Percentiles rank a stretch among this genome's conserved stretches.
Evolutionary conservation across 2,113 vertebrate genomes (phyloP).

Genomic region (Thomomys bottae): DNA sequence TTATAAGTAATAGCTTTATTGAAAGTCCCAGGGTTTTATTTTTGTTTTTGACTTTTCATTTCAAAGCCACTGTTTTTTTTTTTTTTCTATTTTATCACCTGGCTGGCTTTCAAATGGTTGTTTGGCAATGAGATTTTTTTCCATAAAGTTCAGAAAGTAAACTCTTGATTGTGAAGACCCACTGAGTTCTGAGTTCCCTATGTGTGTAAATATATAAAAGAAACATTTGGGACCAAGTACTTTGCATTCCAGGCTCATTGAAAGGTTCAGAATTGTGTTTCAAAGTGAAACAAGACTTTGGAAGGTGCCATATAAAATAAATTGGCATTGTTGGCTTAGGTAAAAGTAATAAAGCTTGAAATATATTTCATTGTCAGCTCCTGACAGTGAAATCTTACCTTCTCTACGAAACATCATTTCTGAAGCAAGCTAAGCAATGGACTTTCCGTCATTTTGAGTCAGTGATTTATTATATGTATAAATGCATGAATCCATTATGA

Average conservation of each 20-base stretch:
- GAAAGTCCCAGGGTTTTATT: background rate
- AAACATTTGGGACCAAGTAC: background rate
- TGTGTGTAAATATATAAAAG: background rate
- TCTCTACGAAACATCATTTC: slow-evolving; percentile 27
- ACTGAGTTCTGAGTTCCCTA: background rate
- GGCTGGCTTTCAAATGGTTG: background rate
- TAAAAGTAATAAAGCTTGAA: slow-evolving; percentile 26
- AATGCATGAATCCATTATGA: slow-evolving; percentile 28
- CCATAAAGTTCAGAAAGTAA: background rate
- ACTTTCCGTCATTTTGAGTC: background rate
- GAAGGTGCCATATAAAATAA: background rate
- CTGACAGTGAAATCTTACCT: slow-evolving; percentile 16
- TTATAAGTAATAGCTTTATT: background rate
- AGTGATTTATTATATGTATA: background rate
- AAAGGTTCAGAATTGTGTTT: background rate
- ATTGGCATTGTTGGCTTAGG: background rate
- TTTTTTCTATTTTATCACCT: background rate
- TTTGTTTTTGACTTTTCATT: background rate
- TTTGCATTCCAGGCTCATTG: background rate
- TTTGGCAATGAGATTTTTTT: slow-evolving; percentile 26
- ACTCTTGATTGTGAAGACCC: background rate
- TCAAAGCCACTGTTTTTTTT: background rate
- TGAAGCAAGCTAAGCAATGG: background rate
- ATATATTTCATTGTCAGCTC: background rate
- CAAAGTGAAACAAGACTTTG: background rate